Evolutionary conservation across 2,888 invertebrate species (phyloP).

Genomic region (Drosophila merina): DNA sequence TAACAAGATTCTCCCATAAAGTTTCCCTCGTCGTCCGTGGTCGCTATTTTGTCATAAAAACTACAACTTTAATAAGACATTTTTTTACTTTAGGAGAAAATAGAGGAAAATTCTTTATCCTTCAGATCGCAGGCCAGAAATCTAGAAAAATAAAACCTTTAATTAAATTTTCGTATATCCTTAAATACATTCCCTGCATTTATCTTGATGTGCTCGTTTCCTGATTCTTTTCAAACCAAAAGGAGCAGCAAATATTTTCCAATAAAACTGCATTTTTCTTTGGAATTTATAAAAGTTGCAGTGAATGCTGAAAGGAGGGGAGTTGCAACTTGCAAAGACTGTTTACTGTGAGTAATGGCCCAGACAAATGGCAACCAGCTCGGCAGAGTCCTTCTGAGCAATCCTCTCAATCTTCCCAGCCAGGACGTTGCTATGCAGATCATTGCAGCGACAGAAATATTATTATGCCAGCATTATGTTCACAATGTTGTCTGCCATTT

Average conservation of each 20-base stretch:
- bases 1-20: not conserved
- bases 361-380: conserved; percentile 72
- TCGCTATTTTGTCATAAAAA: not conserved
- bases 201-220: conserved; percentile 11
- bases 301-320: conserved; percentile 20
- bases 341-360: conserved; percentile 69
- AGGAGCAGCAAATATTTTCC: conserved; percentile 61
- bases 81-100: no score
- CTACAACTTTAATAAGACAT: not conserved
- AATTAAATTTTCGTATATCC: conserved; percentile 44
- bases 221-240: conserved; percentile 28
- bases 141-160: conserved; percentile 20
- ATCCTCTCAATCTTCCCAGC: conserved; percentile 7
- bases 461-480: conserved; percentile 76
- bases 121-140: no score
- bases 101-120: no score
- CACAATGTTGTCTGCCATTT: conserved; percentile 76
- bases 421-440: conserved; percentile 62
- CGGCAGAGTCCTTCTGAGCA: conserved; percentile 36
- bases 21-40: not conserved
- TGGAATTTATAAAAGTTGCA: conserved; percentile 65
- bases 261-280: conserved; percentile 66
- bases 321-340: conserved; percentile 40
- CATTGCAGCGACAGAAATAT: conserved; percentile 69
- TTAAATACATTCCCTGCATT: not conserved